A percentile compares a stretch with the other conserved stretches of the same genome.
Evolutionary conservation across 2,113 vertebrate species (phyloP).

Genomic region (Thymallus thymallus): DNA sequence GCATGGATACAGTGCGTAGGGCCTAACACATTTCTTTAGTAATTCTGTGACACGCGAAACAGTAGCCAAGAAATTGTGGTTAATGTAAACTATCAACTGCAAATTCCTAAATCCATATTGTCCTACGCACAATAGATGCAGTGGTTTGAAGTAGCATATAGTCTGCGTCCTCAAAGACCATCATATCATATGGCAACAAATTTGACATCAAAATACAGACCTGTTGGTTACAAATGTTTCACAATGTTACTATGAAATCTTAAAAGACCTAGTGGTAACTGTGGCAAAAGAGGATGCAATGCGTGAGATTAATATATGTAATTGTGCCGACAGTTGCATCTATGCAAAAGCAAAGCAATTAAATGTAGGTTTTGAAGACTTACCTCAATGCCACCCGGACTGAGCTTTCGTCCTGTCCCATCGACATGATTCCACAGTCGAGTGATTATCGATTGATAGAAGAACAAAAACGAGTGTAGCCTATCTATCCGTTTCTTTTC

Average conservation of each 20-base stretch:
- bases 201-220: too few species aligned
- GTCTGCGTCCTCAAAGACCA: too few species aligned
- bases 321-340: not conserved
- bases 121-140: too few species aligned
- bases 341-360: not conserved
- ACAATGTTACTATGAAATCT: not conserved
- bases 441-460: not conserved
- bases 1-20: not conserved
- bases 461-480: not conserved
- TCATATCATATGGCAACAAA: too few species aligned
- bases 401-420: constrained; percentile 85
- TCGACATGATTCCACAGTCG: constrained; percentile 73
- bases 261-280: not conserved
- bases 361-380: constrained; percentile 29
- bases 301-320: too few species aligned
- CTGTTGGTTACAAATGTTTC: too few species aligned
- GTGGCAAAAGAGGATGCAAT: not conserved
- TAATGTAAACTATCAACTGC: too few species aligned
- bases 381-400: constrained; percentile 93
- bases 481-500: constrained; percentile 13
- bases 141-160: too few species aligned
- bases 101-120: too few species aligned
- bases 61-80: too few species aligned
- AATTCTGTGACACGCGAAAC: not conserved
- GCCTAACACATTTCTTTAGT: not conserved